These are phyloP conservation scores for Boleophthalmus pectinirostris DNA, from an alignment of 2,113 vertebrate species.

Conservation along the genomic window DNA sequence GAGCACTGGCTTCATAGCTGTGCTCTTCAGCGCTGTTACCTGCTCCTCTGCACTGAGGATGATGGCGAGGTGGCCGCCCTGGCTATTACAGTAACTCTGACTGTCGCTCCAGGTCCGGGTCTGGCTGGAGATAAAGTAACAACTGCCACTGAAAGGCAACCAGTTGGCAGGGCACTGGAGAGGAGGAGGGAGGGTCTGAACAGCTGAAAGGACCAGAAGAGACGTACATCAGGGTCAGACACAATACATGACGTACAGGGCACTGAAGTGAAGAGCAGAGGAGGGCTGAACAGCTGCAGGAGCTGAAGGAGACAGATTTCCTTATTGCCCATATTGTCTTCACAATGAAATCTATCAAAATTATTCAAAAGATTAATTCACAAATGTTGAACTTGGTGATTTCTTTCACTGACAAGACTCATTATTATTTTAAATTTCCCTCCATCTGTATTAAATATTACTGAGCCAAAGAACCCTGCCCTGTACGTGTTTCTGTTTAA, in stretches of 20 bases:
- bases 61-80: constrained; percentile 71
- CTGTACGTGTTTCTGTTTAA: no score
- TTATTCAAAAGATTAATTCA: no score
- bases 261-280: not conserved
- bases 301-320: no score
- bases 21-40: constrained; percentile 32
- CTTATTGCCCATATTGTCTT: no score
- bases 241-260: not conserved
- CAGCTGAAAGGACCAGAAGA: not conserved
- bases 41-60: constrained; percentile 73
- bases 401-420: no score
- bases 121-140: constrained; percentile 63
- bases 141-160: constrained; percentile 64
- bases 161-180: constrained; percentile 50
- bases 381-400: no score
- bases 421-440: no score
- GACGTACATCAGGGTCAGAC: not conserved
- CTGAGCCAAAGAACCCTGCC: no score
- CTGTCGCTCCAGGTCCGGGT: constrained; percentile 34
- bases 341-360: no score
- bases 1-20: no score
- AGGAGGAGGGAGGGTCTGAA: not conserved
- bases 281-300: not conserved
- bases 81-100: constrained; percentile 43
- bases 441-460: no score